Conservation (phyloP, 1,140 invertebrate genomes). For the Drosophila sp. region DNA sequence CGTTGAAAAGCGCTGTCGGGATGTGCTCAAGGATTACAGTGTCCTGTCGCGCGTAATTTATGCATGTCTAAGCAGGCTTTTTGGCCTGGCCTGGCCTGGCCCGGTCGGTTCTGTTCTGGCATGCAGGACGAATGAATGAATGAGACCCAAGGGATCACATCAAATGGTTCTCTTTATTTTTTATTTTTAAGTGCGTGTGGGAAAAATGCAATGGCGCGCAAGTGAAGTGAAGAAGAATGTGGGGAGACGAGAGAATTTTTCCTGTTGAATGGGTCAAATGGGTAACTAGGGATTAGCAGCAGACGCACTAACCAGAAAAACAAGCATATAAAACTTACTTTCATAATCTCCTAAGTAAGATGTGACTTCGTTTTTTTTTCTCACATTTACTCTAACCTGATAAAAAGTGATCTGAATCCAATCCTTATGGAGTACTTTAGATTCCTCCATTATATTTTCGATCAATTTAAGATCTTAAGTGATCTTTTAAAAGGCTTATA, state of each 20-base stretch:
- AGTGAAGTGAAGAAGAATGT: neutral
- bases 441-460: too few species aligned
- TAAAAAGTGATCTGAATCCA: too few species aligned
- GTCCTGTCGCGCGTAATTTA: slow-evolving; percentile 30
- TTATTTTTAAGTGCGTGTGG: slow-evolving; percentile 15
- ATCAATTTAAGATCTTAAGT: too few species aligned
- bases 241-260: too few species aligned
- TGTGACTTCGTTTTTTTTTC: too few species aligned
- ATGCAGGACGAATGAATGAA: slow-evolving; percentile 7
- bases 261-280: too few species aligned
- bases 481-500: too few species aligned
- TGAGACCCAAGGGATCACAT: slow-evolving; percentile 5
- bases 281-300: too few species aligned
- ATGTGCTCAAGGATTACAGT: slow-evolving; percentile 1
- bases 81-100: neutral
- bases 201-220: neutral
- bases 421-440: too few species aligned
- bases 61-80: slow-evolving; percentile 31
- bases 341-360: neutral
- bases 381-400: too few species aligned
- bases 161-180: slow-evolving; percentile 10
- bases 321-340: neutral
- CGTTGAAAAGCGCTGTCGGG: slow-evolving; percentile 25
- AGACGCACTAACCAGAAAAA: too few species aligned
- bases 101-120: neutral